These are phyloP conservation scores for Epinotia brunnichana DNA, from an alignment of 2,888 invertebrate species.

Conservation along the genomic window DNA sequence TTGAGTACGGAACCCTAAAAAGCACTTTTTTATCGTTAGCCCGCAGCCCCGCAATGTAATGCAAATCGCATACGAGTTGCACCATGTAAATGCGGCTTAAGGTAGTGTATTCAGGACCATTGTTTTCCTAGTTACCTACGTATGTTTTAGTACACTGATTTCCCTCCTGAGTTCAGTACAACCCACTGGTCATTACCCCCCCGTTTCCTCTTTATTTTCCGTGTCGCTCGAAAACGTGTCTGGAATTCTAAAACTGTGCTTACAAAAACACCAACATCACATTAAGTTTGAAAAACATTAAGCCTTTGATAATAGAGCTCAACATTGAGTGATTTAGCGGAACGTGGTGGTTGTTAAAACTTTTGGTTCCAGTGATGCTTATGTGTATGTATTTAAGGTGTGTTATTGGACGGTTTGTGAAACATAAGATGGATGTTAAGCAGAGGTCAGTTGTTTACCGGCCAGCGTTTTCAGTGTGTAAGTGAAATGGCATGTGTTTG, in stretches of 20 bases:
- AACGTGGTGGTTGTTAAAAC: background rate
- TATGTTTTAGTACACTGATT: slow-evolving; percentile 27
- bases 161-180: slow-evolving; percentile 24
- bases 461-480: background rate
- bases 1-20: no score
- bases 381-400: slow-evolving; percentile 43
- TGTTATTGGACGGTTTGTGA: slow-evolving; percentile 43
- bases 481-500: background rate
- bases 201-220: slow-evolving; percentile 58
- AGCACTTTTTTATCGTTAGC: no score
- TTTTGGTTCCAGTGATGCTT: slow-evolving; percentile 6
- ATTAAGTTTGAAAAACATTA: slow-evolving; percentile 40
- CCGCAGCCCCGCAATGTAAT: no score
- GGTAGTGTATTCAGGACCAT: no score
- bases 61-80: no score
- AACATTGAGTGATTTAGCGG: background rate
- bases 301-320: slow-evolving; percentile 21
- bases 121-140: background rate
- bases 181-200: slow-evolving; percentile 54
- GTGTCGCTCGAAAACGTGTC: slow-evolving; percentile 63
- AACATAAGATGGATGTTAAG: slow-evolving; percentile 46
- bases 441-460: slow-evolving; percentile 39
- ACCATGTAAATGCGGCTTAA: no score
- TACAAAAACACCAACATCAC: slow-evolving; percentile 54
- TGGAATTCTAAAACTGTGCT: slow-evolving; percentile 62